These are phyloP conservation scores for Papilio dardanus DNA, from an alignment of 1,140 invertebrate species.

Conservation along the genomic window DNA sequence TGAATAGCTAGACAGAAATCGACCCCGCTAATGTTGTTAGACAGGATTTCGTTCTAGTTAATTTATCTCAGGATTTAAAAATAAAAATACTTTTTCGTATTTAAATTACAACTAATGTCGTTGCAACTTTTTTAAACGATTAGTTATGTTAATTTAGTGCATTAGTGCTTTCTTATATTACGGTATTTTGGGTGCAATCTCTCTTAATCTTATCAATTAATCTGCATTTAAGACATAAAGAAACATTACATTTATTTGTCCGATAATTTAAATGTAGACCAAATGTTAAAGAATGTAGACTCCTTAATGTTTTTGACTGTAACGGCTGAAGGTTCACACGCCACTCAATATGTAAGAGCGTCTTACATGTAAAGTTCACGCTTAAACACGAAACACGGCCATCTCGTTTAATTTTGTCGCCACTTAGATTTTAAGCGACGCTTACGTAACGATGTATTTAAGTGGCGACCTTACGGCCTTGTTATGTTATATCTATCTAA, in stretches of 20 bases:
- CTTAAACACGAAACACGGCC: no score
- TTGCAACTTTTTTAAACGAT: not conserved
- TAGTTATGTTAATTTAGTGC: not conserved
- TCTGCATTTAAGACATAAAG: not conserved
- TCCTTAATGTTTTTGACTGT: no score
- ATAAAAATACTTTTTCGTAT: not conserved
- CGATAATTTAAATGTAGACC: no score
- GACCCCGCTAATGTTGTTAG: not conserved
- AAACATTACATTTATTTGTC: not conserved
- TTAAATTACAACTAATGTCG: not conserved
- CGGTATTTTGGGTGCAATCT: not conserved
- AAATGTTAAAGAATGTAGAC: no score
- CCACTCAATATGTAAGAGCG: no score
- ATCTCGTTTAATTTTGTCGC: no score
- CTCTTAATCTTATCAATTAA: not conserved
- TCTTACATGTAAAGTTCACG: no score
- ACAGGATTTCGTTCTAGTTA: not conserved
- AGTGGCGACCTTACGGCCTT: no score
- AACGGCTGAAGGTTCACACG: no score
- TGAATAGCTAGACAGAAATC: slow-evolving; percentile 1
- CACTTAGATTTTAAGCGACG: no score
- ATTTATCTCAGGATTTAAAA: not conserved
- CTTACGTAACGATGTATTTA: no score
- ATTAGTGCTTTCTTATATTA: not conserved
- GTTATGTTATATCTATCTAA: no score